A percentile compares a stretch with the other conserved stretches of the same genome.
phyloP scores from a whole-genome alignment of 2,797 vertebrate genomes.

The Rousettus madagascariensis region DNA sequence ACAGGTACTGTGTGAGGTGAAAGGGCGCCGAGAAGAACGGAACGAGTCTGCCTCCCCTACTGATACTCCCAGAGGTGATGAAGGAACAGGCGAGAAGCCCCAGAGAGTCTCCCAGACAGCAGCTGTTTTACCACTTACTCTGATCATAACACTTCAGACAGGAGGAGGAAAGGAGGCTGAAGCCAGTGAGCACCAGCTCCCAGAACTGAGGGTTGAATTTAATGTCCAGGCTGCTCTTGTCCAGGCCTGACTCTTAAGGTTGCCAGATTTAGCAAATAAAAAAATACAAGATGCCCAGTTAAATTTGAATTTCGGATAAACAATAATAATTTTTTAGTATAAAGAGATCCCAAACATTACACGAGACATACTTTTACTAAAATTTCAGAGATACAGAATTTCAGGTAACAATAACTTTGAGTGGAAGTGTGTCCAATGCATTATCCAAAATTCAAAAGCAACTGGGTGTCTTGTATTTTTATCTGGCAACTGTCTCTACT shows the following conservation, averaged over 20 bases:
- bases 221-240: neutral
- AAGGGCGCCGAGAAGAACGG: neutral
- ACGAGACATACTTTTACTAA: neutral
- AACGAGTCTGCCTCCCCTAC: neutral
- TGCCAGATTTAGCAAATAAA: neutral
- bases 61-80: neutral
- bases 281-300: neutral
- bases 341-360: constrained; percentile 4
- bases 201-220: neutral
- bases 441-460: neutral
- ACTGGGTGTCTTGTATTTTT: neutral
- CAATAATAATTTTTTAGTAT: neutral
- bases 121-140: neutral
- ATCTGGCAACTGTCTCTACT: neutral
- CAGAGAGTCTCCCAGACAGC: neutral
- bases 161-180: neutral
- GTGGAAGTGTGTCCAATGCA: neutral
- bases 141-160: neutral
- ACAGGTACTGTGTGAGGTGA: constrained; percentile 84
- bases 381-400: neutral
- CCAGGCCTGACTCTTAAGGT: neutral
- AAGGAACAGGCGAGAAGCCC: neutral
- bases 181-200: neutral
- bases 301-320: neutral
- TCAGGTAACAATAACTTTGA: neutral